phyloP scores from a whole-genome alignment of 2,888 invertebrate species.

The Disparrhopalites patrizii region DNA sequence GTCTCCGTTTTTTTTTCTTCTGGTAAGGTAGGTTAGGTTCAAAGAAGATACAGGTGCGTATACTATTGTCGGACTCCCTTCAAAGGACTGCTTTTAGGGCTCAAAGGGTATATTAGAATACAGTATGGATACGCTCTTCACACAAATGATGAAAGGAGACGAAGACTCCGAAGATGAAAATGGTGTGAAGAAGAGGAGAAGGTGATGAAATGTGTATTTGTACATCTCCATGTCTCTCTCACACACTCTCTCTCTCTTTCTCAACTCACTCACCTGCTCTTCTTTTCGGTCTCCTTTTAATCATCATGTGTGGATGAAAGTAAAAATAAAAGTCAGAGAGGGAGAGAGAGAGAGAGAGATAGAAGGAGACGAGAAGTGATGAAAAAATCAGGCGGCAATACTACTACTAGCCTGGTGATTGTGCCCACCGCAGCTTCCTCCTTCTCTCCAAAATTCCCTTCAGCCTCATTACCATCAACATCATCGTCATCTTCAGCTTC shows the following conservation, averaged over 20 bases:
- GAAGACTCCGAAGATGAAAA: too few relatives aligned
- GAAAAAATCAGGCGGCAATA: slow-evolving; percentile 7
- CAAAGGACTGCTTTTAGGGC: too few relatives aligned
- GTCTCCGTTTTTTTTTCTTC: too few relatives aligned
- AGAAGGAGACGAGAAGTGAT: too few relatives aligned
- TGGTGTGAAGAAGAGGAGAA: too few relatives aligned
- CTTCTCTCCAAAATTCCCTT: too few relatives aligned
- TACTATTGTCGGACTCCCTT: too few relatives aligned
- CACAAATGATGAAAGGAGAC: too few relatives aligned
- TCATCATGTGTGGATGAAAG: slow-evolving; percentile 18
- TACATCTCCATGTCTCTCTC: background rate
- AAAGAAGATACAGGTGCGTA: too few relatives aligned
- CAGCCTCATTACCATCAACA: background rate
- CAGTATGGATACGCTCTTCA: too few relatives aligned
- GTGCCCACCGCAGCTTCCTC: background rate
- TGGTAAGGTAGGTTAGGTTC: too few relatives aligned
- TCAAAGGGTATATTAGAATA: too few relatives aligned
- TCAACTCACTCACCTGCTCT: slow-evolving; percentile 15
- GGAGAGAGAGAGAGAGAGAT: background rate
- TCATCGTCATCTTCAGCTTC: slow-evolving; percentile 1
- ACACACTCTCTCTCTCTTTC: background rate
- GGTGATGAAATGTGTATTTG: slow-evolving; percentile 3
- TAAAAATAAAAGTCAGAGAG: background rate
- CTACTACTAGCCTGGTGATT: background rate
- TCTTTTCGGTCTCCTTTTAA: slow-evolving; percentile 19